Evolutionary conservation across 2,113 vertebrate species (phyloP).

Genomic region (Scortum barcoo): DNA sequence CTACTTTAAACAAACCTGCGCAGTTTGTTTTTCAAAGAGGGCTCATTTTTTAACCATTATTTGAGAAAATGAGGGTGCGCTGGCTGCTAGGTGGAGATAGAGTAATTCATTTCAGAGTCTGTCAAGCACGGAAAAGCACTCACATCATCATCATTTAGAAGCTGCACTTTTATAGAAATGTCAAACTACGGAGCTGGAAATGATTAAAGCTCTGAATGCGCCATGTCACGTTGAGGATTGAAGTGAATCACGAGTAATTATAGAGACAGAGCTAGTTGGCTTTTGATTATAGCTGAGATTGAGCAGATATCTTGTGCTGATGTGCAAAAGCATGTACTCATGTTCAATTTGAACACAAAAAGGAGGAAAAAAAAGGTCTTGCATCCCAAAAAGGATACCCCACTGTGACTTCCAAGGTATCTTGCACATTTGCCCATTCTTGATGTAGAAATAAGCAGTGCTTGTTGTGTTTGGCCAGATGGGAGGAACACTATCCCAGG

Average conservation of each 20-base stretch:
- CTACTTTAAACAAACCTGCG: constrained; percentile 77
- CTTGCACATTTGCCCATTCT: constrained; percentile 40
- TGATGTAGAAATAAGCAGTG: constrained; percentile 68
- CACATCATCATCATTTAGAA: constrained; percentile 78
- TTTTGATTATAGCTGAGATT: constrained; percentile 51
- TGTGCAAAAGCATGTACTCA: constrained; percentile 26
- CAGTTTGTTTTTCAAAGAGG: constrained; percentile 44
- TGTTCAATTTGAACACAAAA: constrained; percentile 46
- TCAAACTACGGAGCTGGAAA: constrained; percentile 78
- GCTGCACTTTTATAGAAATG: constrained; percentile 76
- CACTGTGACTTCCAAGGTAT: constrained; percentile 35
- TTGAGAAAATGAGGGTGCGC: constrained; percentile 48
- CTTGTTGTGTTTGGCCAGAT: constrained; percentile 79
- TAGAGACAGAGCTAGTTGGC: constrained; percentile 48
- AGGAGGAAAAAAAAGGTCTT: constrained; percentile 4
- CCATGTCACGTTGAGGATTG: constrained; percentile 51
- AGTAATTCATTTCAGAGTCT: constrained; percentile 78
- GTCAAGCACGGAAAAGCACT: constrained; percentile 70
- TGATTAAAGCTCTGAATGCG: constrained; percentile 73
- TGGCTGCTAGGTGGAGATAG: constrained; percentile 63
- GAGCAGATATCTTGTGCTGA: constrained; percentile 43
- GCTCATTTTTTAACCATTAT: constrained; percentile 58
- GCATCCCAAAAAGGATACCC: constrained; percentile 17
- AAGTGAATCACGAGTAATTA: constrained; percentile 74
- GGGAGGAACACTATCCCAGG: constrained; percentile 73